Percentiles rank a stretch among this genome's conserved stretches.
phyloP scores from a whole-genome alignment of 2,113 vertebrate species.

The Nibea albiflora region DNA sequence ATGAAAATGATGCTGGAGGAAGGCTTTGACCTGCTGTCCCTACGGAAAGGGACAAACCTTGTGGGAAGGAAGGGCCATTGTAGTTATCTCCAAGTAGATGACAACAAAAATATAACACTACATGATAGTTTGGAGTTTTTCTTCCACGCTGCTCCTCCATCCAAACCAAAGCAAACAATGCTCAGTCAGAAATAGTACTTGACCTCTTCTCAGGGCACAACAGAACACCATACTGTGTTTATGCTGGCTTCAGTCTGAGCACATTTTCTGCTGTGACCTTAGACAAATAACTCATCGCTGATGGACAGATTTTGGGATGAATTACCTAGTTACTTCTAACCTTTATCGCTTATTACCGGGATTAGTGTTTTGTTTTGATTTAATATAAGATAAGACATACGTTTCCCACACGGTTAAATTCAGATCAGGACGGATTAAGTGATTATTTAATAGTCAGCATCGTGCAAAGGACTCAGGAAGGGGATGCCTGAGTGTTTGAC shows the following conservation, averaged over 20 bases:
- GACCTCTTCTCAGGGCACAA: conserved; percentile 49
- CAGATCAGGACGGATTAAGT: background rate
- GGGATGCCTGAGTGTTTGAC: conserved; percentile 46
- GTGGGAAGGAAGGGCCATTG: conserved; percentile 78
- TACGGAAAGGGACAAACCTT: conserved; percentile 53
- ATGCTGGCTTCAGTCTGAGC: conserved; percentile 44
- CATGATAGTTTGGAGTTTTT: conserved; percentile 58
- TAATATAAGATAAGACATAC: background rate
- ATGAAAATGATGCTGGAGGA: conserved; percentile 46
- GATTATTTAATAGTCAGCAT: conserved; percentile 20
- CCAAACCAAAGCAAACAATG: conserved; percentile 75
- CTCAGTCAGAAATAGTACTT: conserved; percentile 70
- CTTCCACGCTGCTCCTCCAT: conserved; percentile 37
- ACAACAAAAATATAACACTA: conserved; percentile 68
- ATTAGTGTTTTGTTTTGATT: conserved; percentile 28
- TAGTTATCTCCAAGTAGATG: conserved; percentile 66
- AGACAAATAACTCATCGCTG: conserved; percentile 49
- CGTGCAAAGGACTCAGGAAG: conserved; percentile 40
- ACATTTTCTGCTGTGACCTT: conserved; percentile 34
- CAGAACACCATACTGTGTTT: conserved; percentile 54
- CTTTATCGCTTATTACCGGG: background rate
- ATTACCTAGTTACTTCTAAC: conserved; percentile 1
- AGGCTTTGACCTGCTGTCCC: conserved; percentile 37
- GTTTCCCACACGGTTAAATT: conserved; percentile 17
- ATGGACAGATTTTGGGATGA: conserved; percentile 28